A percentile compares a stretch with the other conserved stretches of the same genome.
Conservation (phyloP, 2,113 vertebrate species). For the Maccullochella peelii region DNA sequence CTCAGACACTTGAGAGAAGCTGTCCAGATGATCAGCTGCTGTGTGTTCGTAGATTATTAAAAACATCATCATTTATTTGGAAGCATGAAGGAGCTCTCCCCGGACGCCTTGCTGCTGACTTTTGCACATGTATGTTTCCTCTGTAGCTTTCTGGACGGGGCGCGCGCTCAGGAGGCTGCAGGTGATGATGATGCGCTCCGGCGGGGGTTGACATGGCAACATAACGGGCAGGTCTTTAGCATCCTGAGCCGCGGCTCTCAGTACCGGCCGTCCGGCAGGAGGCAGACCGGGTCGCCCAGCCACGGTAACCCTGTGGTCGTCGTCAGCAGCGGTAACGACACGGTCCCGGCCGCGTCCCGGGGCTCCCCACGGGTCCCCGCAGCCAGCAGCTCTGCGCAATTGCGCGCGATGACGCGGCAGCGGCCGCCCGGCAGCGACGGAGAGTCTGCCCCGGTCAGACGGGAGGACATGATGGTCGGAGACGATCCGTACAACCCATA, state of each 20-base stretch:
- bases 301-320: slow-evolving; percentile 67
- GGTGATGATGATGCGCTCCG: slow-evolving; percentile 76
- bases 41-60: neutral
- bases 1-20: slow-evolving; percentile 7
- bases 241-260: slow-evolving; percentile 89
- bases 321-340: slow-evolving; percentile 70
- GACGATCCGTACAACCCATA: slow-evolving; percentile 94
- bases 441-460: slow-evolving; percentile 39
- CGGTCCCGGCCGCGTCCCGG: slow-evolving; percentile 33
- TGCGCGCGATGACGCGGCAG: slow-evolving; percentile 57
- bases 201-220: slow-evolving; percentile 89
- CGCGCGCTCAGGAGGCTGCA: slow-evolving; percentile 74
- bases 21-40: slow-evolving; percentile 7
- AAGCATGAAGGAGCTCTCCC: slow-evolving; percentile 64
- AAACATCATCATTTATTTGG: neutral
- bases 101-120: slow-evolving; percentile 31
- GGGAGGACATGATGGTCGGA: slow-evolving; percentile 89
- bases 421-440: neutral
- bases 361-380: slow-evolving; percentile 66
- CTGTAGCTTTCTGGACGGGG: slow-evolving; percentile 72
- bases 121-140: slow-evolving; percentile 77
- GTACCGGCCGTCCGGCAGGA: slow-evolving; percentile 85
- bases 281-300: slow-evolving; percentile 33
- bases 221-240: slow-evolving; percentile 92
- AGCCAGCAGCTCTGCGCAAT: slow-evolving; percentile 42